A percentile compares a stretch with the other conserved stretches of the same genome.
These are phyloP conservation scores for Leptarthrus brevirostris DNA, from an alignment of 2,888 invertebrate species.

Conservation along the genomic window DNA sequence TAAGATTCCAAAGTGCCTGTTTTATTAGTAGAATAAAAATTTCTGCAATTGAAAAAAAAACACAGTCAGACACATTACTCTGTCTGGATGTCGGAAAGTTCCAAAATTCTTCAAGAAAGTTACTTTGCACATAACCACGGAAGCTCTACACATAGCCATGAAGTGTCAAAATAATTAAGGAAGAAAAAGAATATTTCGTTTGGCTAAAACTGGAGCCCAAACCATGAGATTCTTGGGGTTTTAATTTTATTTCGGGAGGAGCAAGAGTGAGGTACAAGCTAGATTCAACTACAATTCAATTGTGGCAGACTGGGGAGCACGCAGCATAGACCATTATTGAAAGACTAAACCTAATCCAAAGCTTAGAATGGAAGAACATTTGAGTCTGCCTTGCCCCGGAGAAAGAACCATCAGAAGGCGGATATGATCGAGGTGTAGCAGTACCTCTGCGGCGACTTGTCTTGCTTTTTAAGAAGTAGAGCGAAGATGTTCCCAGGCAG, in stretches of 20 bases:
- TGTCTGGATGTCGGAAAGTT: neutral
- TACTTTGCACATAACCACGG: constrained; percentile 21
- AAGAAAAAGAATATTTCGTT: constrained; percentile 3
- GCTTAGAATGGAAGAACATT: constrained; percentile 32
- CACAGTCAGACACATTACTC: constrained; percentile 8
- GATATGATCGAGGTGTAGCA: constrained; percentile 33
- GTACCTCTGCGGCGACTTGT: constrained; percentile 31
- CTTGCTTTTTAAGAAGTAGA: constrained; percentile 41
- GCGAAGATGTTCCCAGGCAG: constrained; percentile 32
- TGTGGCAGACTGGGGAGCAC: too few relatives aligned
- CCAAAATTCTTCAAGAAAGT: constrained; percentile 18
- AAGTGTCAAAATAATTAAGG: constrained; percentile 36
- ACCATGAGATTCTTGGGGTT: neutral
- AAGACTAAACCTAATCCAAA: constrained; percentile 33
- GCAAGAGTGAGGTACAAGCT: too few relatives aligned
- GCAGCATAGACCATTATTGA: constrained; percentile 8
- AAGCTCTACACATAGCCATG: constrained; percentile 6
- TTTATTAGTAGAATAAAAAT: neutral
- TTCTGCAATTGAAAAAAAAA: constrained; percentile 5
- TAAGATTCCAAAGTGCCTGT: constrained; percentile 1
- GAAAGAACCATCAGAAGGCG: constrained; percentile 27
- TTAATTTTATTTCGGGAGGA: too few relatives aligned
- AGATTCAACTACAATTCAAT: too few relatives aligned
- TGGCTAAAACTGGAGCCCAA: neutral
- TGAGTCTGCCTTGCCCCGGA: constrained; percentile 23